These are phyloP conservation scores for Lucilia sericata DNA, from an alignment of 1,140 invertebrate genomes.

Conservation along the genomic window DNA sequence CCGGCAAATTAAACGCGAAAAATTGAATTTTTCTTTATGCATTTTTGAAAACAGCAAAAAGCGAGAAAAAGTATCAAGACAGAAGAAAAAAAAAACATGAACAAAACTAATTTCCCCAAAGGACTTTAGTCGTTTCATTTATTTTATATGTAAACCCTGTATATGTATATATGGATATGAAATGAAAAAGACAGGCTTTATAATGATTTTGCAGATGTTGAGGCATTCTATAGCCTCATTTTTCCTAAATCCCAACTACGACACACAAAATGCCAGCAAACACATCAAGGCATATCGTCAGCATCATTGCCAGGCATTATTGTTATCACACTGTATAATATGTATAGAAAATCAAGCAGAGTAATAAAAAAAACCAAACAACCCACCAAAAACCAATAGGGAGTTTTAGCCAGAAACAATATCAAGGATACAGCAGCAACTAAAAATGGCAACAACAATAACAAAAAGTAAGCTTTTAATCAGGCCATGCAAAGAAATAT, in stretches of 20 bases:
- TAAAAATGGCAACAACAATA: no score
- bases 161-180: not conserved
- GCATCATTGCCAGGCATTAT: not conserved
- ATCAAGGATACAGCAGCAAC: no score
- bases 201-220: not conserved
- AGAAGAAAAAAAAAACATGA: no score
- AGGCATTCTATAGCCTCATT: not conserved
- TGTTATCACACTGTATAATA: not conserved
- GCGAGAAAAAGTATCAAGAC: not conserved
- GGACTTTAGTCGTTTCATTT: not conserved
- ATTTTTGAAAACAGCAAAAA: not conserved
- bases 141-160: no score
- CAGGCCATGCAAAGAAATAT: no score
- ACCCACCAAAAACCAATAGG: no score
- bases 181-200: not conserved
- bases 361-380: no score
- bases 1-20: slow-evolving; percentile 25
- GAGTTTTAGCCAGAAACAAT: no score
- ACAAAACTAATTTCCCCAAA: slow-evolving; percentile 29
- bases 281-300: not conserved
- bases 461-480: no score
- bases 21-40: slow-evolving; percentile 13
- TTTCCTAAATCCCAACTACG: not conserved
- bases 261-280: not conserved
- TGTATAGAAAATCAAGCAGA: no score